These are phyloP conservation scores for Drosophila crucigera DNA, from an alignment of 2,888 invertebrate species.

Conservation along the genomic window DNA sequence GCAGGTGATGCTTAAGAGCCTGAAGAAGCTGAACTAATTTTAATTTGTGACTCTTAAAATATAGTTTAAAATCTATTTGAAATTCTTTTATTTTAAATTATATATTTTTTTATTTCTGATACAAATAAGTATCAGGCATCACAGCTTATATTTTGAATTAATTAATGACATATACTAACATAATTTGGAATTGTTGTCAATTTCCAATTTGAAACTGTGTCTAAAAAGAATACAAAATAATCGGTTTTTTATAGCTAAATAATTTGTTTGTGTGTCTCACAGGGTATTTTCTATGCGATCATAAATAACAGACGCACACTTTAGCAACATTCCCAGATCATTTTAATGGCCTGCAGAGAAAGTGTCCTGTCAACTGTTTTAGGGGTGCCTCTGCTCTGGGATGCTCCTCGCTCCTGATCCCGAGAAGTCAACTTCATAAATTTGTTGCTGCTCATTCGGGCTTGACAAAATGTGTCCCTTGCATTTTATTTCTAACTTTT, in stretches of 20 bases:
- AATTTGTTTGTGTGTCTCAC: neutral
- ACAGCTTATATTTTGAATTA: neutral
- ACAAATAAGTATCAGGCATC: neutral
- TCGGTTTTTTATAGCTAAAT: neutral
- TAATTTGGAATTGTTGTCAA: neutral
- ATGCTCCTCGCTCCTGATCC: constrained; percentile 45
- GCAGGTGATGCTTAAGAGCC: constrained; percentile 3
- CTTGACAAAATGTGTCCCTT: constrained; percentile 80
- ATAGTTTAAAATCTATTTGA: accelerated
- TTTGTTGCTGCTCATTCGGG: constrained; percentile 69
- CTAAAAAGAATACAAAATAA: neutral
- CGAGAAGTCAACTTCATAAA: constrained; percentile 67
- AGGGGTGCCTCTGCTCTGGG: constrained; percentile 30
- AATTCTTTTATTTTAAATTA: neutral
- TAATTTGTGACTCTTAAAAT: neutral
- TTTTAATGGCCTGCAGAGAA: constrained; percentile 33
- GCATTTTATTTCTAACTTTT: constrained; percentile 70
- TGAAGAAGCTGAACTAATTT: neutral
- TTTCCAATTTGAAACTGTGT: neutral
- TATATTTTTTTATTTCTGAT: neutral
- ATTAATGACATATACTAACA: neutral
- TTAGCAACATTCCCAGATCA: constrained; percentile 27
- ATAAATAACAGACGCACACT: neutral
- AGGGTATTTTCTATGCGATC: neutral
- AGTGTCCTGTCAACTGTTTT: constrained; percentile 36